Evolutionary conservation across 1,140 invertebrate species (phyloP).

Genomic region (Diorhabda sublineata): DNA sequence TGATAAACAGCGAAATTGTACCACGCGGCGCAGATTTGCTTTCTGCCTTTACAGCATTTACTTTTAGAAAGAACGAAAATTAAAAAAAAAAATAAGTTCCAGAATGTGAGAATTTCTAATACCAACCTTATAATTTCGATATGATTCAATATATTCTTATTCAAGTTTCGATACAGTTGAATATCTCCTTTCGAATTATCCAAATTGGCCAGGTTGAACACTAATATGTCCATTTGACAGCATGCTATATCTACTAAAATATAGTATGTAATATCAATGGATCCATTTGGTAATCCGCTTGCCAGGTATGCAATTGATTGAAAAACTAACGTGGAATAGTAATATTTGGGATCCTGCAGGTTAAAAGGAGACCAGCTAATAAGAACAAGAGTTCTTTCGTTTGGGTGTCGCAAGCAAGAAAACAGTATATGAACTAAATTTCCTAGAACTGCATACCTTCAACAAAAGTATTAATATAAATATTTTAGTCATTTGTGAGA

Average conservation of each 20-base stretch:
- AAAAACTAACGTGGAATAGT: background rate
- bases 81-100: no score
- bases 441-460: background rate
- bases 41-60: no score
- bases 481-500: no score
- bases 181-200: background rate
- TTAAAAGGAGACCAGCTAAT: background rate
- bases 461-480: background rate
- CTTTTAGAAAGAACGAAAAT: no score
- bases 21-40: no score
- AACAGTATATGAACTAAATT: background rate
- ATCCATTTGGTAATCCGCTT: background rate
- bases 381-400: background rate
- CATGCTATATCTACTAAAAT: background rate
- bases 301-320: background rate
- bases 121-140: background rate
- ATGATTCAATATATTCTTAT: background rate
- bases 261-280: background rate
- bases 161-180: background rate
- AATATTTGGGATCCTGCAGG: background rate
- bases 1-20: no score
- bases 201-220: background rate
- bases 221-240: background rate
- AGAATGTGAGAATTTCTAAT: no score
- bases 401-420: background rate